phyloP scores from a whole-genome alignment of 2,797 vertebrate species.

The Macropus fuliginosus region DNA sequence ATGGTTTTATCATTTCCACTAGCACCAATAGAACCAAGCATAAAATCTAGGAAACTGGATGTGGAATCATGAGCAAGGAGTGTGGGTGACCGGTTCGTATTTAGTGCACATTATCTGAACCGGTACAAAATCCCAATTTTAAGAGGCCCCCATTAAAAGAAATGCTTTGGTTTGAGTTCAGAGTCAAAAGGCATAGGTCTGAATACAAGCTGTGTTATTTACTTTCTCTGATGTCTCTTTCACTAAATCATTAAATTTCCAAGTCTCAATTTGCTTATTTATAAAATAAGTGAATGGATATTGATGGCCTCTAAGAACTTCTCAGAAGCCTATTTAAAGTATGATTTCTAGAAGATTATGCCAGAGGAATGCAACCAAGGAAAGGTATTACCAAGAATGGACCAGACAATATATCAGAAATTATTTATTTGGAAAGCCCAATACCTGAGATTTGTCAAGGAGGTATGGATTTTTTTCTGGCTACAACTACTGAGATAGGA shows the following conservation, averaged over 20 bases:
- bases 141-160: background rate
- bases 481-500: background rate
- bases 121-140: background rate
- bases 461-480: background rate
- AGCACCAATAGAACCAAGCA: background rate
- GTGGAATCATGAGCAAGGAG: background rate
- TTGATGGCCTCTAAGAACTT: background rate
- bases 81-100: background rate
- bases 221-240: background rate
- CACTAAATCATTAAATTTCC: background rate
- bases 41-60: background rate
- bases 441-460: background rate
- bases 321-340: background rate
- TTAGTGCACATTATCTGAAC: background rate
- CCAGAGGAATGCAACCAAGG: background rate
- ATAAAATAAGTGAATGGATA: background rate
- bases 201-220: background rate
- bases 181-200: background rate
- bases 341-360: background rate
- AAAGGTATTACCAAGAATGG: background rate
- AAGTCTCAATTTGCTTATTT: background rate
- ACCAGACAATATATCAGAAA: background rate
- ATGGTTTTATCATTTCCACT: background rate
- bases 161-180: background rate
- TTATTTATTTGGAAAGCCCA: background rate